Percentiles rank a stretch among this genome's conserved stretches.
Evolutionary conservation across 2,113 vertebrate genomes (phyloP).

Genomic region (Alethe diademata): DNA sequence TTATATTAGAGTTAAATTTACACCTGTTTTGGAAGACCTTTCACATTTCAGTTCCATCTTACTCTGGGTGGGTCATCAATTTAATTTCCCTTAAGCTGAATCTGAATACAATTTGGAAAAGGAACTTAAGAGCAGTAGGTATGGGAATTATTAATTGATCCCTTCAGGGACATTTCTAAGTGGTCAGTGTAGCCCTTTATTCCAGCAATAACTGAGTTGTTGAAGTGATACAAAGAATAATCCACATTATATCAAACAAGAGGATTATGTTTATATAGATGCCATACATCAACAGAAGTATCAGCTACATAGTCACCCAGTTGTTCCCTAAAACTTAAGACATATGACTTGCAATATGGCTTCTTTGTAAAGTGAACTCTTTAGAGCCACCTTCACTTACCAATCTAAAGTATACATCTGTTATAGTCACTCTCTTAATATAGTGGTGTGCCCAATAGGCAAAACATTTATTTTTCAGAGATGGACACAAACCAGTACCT

Average conservation of each 20-base stretch:
- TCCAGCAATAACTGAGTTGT: not conserved
- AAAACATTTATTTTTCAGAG: not conserved
- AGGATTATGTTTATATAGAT: not conserved
- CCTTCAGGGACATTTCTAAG: not conserved
- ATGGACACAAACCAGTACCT: not conserved
- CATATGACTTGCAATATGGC: not conserved
- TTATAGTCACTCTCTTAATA: not conserved
- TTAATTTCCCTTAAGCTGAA: not conserved
- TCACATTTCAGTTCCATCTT: not conserved
- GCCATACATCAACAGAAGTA: not conserved
- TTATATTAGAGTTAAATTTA: not conserved
- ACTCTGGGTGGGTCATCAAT: not conserved
- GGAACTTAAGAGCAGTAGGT: not conserved
- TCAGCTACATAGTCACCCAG: not conserved
- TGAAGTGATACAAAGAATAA: not conserved
- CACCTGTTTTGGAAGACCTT: not conserved
- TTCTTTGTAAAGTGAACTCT: not conserved
- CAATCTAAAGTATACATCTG: not conserved
- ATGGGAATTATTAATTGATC: not conserved
- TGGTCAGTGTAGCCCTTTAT: not conserved
- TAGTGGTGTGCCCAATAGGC: not conserved
- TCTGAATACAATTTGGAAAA: not conserved
- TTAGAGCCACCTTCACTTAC: not conserved
- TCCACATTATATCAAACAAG: not conserved
- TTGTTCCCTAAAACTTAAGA: not conserved